These are phyloP conservation scores for Pachypeltis micranthus DNA, from an alignment of 1,140 invertebrate species.

Conservation along the genomic window DNA sequence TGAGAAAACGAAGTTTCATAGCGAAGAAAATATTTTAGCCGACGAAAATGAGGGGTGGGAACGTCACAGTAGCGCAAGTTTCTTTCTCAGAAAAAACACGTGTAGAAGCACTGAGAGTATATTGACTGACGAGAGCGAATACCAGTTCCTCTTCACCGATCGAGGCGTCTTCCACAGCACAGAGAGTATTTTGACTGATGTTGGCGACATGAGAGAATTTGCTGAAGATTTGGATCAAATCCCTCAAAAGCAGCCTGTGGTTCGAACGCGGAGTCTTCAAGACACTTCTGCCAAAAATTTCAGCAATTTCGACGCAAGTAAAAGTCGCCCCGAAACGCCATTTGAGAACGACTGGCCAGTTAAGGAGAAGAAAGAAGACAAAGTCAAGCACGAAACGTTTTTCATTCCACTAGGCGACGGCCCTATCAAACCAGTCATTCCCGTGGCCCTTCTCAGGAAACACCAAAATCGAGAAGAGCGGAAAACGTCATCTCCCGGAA, in stretches of 20 bases:
- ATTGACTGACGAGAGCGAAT: conserved; percentile 62
- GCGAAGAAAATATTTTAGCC: conserved; percentile 63
- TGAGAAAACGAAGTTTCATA: conserved; percentile 36
- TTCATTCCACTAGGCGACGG: conserved; percentile 26
- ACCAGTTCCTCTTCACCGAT: conserved; percentile 35
- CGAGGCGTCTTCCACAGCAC: conserved; percentile 33
- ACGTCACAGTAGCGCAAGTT: conserved; percentile 40
- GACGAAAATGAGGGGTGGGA: conserved; percentile 50
- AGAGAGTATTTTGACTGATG: conserved; percentile 39
- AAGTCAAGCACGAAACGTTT: conserved; percentile 27
- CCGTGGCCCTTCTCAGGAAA: conserved; percentile 19
- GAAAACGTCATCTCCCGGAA: conserved; percentile 20
- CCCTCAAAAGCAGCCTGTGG: conserved; percentile 34
- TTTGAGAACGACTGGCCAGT: conserved; percentile 28
- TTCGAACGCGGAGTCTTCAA: conserved; percentile 39
- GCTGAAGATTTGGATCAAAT: conserved; percentile 36
- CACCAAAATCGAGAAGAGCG: conserved; percentile 22
- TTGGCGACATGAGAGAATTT: conserved; percentile 46
- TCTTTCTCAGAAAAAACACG: conserved; percentile 39
- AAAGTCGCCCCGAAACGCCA: conserved; percentile 26
- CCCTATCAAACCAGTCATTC: conserved; percentile 18
- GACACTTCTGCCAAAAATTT: conserved; percentile 34
- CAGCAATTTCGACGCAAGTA: conserved; percentile 23
- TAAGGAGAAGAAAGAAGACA: conserved; percentile 14
- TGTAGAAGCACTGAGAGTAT: conserved; percentile 68